Conservation (phyloP, 2,797 vertebrate species). For the Phrynocephalus vlangalii region DNA sequence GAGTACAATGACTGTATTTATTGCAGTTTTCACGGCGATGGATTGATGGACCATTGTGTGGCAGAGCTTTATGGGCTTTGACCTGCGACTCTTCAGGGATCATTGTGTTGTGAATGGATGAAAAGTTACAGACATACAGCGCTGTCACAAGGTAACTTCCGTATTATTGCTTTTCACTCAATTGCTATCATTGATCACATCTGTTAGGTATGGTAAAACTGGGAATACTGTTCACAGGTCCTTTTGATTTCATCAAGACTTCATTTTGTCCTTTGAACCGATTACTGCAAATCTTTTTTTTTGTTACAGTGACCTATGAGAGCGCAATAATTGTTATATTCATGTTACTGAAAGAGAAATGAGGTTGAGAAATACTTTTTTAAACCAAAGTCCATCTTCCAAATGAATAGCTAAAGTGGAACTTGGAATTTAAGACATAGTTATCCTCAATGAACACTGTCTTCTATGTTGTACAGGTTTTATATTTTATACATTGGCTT, state of each 20-base stretch:
- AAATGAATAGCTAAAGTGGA: not conserved
- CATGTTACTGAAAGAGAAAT: not conserved
- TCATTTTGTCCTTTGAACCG: not conserved
- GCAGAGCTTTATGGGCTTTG: too few relatives aligned
- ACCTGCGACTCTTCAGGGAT: too few relatives aligned
- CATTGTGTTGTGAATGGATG: too few relatives aligned
- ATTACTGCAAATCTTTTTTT: not conserved
- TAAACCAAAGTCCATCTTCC: not conserved
- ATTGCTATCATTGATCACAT: not conserved
- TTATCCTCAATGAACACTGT: not conserved
- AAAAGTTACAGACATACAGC: too few relatives aligned
- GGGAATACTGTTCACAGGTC: not conserved
- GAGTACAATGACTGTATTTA: too few relatives aligned
- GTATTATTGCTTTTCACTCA: rapidly evolving
- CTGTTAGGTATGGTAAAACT: not conserved
- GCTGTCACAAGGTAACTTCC: constrained; percentile 90
- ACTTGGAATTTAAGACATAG: not conserved
- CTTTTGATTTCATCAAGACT: not conserved
- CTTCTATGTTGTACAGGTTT: not conserved
- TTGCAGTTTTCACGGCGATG: too few relatives aligned
- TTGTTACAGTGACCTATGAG: not conserved
- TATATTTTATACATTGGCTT: not conserved
- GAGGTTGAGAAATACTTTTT: not conserved
- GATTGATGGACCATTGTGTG: too few relatives aligned
- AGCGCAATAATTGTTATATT: not conserved